Conservation (phyloP, 1,140 invertebrate genomes). For the Dicyema japonicum region DNA sequence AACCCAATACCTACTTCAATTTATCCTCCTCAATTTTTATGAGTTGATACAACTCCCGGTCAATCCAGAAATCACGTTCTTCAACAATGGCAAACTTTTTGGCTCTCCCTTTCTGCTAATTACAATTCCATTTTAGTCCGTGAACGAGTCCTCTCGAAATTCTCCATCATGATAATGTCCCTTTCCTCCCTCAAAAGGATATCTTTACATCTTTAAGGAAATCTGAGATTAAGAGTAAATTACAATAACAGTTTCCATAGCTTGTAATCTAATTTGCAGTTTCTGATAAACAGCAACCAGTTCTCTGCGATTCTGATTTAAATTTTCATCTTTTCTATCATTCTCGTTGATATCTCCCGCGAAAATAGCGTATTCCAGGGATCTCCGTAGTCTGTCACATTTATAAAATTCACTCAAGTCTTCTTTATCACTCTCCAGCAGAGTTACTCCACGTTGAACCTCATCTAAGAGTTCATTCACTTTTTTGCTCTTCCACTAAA, state of each 20-base stretch:
- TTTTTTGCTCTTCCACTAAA: constrained; percentile 56
- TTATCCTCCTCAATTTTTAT: constrained; percentile 25
- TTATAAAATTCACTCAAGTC: constrained; percentile 96
- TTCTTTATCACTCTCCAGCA: constrained; percentile 85
- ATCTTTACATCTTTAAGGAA: too few species aligned
- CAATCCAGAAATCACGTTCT: constrained; percentile 78
- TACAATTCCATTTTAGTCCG: too few species aligned
- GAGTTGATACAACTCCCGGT: constrained; percentile 38
- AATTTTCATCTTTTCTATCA: constrained; percentile 56
- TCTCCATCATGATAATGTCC: too few species aligned
- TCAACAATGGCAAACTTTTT: constrained; percentile 79
- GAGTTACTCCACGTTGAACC: constrained; percentile 81
- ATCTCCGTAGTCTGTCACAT: constrained; percentile 70
- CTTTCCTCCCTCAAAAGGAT: too few species aligned
- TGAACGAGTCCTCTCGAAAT: too few species aligned
- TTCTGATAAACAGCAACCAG: constrained; percentile 2
- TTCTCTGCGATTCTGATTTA: constrained; percentile 35
- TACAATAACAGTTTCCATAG: too few species aligned
- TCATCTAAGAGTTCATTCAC: constrained; percentile 80
- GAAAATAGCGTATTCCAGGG: constrained; percentile 84
- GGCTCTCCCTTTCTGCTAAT: constrained; percentile 74
- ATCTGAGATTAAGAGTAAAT: too few species aligned
- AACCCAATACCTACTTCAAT: constrained; percentile 18
- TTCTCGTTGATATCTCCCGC: constrained; percentile 78
- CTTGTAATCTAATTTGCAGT: too few species aligned